These are phyloP conservation scores for Leistus spinibarbis DNA, from an alignment of 2,888 invertebrate species.

Conservation along the genomic window DNA sequence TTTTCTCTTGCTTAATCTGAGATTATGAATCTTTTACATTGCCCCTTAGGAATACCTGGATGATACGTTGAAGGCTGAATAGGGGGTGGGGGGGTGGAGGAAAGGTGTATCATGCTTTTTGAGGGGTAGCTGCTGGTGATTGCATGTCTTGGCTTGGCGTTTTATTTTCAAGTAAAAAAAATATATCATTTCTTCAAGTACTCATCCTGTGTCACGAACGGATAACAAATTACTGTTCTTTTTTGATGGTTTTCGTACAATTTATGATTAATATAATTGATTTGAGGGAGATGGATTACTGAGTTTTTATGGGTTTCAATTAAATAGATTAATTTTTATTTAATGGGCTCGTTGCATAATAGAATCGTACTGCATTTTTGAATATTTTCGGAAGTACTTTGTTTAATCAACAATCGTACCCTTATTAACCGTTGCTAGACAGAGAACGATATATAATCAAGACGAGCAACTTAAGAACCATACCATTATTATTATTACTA, in stretches of 20 bases:
- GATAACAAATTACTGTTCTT: conserved; percentile 28
- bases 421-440: too few relatives aligned
- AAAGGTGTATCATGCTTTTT: not conserved
- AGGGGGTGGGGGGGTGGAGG: not conserved
- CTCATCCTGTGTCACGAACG: conserved; percentile 26
- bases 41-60: conserved; percentile 54
- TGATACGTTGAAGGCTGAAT: conserved; percentile 42
- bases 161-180: conserved; percentile 14
- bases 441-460: too few relatives aligned
- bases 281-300: conserved; percentile 22
- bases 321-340: conserved; percentile 26
- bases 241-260: conserved; percentile 4
- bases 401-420: too few relatives aligned
- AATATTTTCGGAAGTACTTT: too few relatives aligned
- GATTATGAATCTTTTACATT: conserved; percentile 57
- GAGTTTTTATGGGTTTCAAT: conserved; percentile 29
- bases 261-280: conserved; percentile 35
- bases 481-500: too few relatives aligned
- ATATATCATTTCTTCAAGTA: conserved; percentile 36
- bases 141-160: conserved; percentile 25
- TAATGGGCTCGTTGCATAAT: too few relatives aligned
- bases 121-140: conserved; percentile 21
- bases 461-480: too few relatives aligned
- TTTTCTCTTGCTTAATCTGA: conserved; percentile 53
- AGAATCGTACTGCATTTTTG: too few relatives aligned